Evolutionary conservation across 2,113 vertebrate genomes (phyloP).

Genomic region (Craseonycteris thonglongyai): DNA sequence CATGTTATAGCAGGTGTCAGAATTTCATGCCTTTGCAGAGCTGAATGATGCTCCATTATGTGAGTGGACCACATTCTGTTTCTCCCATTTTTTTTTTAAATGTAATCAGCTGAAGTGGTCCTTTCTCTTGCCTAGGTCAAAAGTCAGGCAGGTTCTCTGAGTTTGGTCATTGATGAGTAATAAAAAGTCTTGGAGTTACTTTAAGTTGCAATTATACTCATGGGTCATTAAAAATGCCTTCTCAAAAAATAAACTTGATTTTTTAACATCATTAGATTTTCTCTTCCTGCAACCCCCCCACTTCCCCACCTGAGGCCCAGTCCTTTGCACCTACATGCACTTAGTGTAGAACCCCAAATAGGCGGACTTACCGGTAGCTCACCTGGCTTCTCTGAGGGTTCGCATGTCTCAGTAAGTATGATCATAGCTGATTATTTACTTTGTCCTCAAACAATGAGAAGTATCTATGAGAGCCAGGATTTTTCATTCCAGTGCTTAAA

Average conservation of each 20-base stretch:
- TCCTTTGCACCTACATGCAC: fast-evolving
- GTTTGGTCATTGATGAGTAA: background rate
- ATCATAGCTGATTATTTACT: background rate
- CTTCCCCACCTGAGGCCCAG: too few relatives aligned
- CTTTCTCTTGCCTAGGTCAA: background rate
- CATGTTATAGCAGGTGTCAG: background rate
- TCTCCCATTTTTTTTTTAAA: background rate
- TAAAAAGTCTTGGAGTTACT: background rate
- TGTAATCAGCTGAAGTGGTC: background rate
- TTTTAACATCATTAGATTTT: background rate
- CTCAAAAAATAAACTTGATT: background rate
- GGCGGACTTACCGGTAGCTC: too few relatives aligned
- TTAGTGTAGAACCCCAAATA: fast-evolving
- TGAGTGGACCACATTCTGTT: background rate
- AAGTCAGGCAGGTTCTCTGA: background rate
- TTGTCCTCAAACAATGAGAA: background rate
- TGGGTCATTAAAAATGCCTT: background rate
- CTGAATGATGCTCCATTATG: background rate
- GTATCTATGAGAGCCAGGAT: background rate
- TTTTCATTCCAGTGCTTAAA: background rate
- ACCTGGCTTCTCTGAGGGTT: background rate
- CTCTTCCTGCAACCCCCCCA: fast-evolving
- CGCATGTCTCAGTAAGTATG: background rate
- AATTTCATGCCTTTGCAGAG: background rate
- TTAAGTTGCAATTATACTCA: background rate